These are phyloP conservation scores for Rotaria sp. DNA, from an alignment of 2,888 invertebrate species.

Conservation along the genomic window DNA sequence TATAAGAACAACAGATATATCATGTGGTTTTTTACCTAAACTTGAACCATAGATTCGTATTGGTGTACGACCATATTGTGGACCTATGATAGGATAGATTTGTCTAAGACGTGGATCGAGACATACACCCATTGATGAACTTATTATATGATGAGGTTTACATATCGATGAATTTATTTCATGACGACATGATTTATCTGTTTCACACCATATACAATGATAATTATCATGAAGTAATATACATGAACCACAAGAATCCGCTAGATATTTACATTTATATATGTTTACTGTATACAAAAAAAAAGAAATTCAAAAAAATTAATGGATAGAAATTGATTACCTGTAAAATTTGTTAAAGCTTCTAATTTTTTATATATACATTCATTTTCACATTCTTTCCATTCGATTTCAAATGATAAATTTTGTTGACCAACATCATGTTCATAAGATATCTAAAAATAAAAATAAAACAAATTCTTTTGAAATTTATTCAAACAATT, in stretches of 20 bases:
- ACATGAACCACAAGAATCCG: constrained; percentile 23
- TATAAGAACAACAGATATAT: neutral
- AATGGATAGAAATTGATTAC: neutral
- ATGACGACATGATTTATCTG: constrained; percentile 20
- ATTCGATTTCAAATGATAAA: neutral
- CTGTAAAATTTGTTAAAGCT: neutral
- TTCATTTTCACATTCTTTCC: constrained; percentile 1
- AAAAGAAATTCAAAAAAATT: neutral
- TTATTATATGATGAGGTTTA: neutral
- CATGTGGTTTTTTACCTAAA: constrained; percentile 4
- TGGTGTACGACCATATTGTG: neutral
- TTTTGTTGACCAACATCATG: constrained; percentile 13
- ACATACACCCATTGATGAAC: neutral
- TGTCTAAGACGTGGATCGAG: neutral
- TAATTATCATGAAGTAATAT: constrained; percentile 2
- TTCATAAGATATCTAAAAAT: neutral
- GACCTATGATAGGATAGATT: neutral
- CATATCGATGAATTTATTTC: neutral
- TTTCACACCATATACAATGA: constrained; percentile 25
- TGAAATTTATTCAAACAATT: neutral
- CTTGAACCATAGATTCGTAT: constrained; percentile 11
- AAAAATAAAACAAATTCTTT: neutral
- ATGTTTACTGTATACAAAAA: neutral
- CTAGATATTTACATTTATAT: neutral
- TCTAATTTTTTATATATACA: neutral